These are phyloP conservation scores for Premnoplex brunnescens DNA, from an alignment of 2,797 vertebrate genomes.

Conservation along the genomic window DNA sequence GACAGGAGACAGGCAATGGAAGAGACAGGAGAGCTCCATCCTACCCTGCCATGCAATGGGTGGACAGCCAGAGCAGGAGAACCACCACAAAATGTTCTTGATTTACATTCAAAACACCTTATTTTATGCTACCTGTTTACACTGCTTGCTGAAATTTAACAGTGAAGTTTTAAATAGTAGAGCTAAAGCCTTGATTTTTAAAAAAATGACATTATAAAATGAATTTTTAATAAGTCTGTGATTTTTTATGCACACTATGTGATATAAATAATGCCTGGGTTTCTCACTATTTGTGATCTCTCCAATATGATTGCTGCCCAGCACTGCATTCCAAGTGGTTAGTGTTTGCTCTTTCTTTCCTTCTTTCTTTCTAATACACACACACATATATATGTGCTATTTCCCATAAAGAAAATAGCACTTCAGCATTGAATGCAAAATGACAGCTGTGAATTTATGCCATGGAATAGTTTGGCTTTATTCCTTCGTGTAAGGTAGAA, in stretches of 20 bases:
- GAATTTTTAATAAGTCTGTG: background rate
- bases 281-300: background rate
- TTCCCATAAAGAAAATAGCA: background rate
- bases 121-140: background rate
- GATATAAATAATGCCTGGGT: background rate
- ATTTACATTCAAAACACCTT: background rate
- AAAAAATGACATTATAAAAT: background rate
- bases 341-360: background rate
- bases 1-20: background rate
- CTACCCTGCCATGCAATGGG: background rate
- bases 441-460: background rate
- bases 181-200: background rate
- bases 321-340: background rate
- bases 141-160: background rate
- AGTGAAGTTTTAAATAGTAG: background rate
- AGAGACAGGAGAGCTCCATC: background rate
- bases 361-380: background rate
- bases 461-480: background rate
- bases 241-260: background rate
- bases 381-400: accelerated
- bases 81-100: background rate
- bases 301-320: background rate
- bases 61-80: background rate
- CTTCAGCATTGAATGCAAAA: background rate
- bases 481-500: background rate